These are phyloP conservation scores for Oncorhynchus keta DNA, from an alignment of 2,113 vertebrate species.

Conservation along the genomic window DNA sequence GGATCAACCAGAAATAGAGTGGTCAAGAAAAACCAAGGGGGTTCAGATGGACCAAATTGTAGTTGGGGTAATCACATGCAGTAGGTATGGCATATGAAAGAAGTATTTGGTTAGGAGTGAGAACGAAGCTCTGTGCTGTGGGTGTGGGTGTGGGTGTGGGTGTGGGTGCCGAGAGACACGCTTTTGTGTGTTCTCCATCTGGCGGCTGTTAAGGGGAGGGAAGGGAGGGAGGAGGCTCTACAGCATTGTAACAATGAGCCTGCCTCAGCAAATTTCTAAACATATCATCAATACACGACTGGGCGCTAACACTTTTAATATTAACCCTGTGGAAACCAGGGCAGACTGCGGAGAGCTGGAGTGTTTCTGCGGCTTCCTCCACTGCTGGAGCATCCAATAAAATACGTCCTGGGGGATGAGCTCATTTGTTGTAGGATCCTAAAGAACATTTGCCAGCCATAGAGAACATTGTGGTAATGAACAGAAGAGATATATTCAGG, in stretches of 20 bases:
- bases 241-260: slow-evolving; percentile 66
- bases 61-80: too few species aligned
- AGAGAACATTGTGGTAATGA: slow-evolving; percentile 51
- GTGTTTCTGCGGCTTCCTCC: slow-evolving; percentile 47
- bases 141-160: slow-evolving; percentile 4
- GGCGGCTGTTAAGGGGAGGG: slow-evolving; percentile 40
- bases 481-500: slow-evolving; percentile 48
- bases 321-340: slow-evolving; percentile 59
- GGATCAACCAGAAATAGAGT: too few species aligned
- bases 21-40: not conserved
- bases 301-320: slow-evolving; percentile 57
- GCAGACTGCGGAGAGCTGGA: slow-evolving; percentile 33
- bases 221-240: slow-evolving; percentile 22
- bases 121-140: slow-evolving; percentile 46
- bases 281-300: slow-evolving; percentile 70
- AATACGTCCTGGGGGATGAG: slow-evolving; percentile 56
- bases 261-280: slow-evolving; percentile 75
- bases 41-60: not conserved
- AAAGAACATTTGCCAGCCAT: slow-evolving; percentile 61
- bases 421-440: slow-evolving; percentile 62
- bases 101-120: slow-evolving; percentile 39
- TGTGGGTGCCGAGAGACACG: slow-evolving; percentile 30
- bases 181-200: slow-evolving; percentile 65
- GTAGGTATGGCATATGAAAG: not conserved
- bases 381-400: slow-evolving; percentile 58